Conservation (phyloP, 2,888 invertebrate genomes). For the Anticlea derivata region DNA sequence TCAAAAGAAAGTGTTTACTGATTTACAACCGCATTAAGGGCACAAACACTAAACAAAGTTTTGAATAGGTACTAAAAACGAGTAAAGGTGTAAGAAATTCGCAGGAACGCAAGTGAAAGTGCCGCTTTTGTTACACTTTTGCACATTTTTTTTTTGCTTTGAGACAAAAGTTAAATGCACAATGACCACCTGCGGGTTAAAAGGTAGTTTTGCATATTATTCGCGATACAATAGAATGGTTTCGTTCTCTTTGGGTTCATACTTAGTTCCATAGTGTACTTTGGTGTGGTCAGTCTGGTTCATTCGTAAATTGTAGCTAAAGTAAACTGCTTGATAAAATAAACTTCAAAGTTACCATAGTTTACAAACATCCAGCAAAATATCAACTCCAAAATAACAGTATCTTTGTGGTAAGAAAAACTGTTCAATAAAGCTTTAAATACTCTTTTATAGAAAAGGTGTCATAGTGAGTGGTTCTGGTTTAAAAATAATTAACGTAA, state of each 20-base stretch:
- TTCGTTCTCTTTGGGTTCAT: conserved; percentile 62
- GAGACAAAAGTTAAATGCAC: conserved; percentile 51
- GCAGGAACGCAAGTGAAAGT: conserved; percentile 73
- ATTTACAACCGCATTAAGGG: conserved; percentile 69
- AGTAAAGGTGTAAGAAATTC: conserved; percentile 66
- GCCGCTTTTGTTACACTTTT: conserved; percentile 41
- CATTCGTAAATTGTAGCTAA: not conserved
- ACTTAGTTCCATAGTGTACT: conserved; percentile 56
- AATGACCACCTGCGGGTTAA: conserved; percentile 73
- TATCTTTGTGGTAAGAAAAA: no score
- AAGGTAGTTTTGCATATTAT: conserved; percentile 73
- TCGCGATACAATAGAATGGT: conserved; percentile 59
- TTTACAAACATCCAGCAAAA: no score
- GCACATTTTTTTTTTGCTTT: conserved; percentile 22
- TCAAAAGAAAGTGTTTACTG: conserved; percentile 69
- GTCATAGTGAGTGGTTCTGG: no score
- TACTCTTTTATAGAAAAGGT: no score
- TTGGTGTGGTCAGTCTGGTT: conserved; percentile 43
- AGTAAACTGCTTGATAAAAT: no score
- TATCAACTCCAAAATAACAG: no score
- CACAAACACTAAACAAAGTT: conserved; percentile 65
- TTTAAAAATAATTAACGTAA: no score
- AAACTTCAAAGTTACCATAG: no score
- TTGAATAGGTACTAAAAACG: conserved; percentile 40
- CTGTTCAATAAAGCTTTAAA: no score